Evolutionary conservation across 2,797 vertebrate genomes (phyloP).

Genomic region (Leptodactylus fallax): DNA sequence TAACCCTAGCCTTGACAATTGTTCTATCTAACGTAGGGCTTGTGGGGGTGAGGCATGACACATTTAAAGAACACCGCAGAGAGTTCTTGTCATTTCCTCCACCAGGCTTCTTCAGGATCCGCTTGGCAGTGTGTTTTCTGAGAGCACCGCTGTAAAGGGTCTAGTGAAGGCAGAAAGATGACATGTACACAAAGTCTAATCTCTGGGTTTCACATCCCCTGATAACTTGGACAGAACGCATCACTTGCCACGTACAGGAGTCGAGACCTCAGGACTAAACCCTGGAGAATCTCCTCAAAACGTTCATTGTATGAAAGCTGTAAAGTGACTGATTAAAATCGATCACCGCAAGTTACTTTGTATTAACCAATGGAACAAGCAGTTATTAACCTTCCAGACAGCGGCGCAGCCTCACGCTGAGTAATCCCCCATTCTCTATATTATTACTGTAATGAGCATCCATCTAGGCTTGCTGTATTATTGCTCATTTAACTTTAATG

Average conservation of each 20-base stretch:
- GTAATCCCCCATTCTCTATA: background rate
- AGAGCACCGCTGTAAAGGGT: background rate
- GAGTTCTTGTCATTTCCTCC: too few species aligned
- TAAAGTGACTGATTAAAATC: conserved; percentile 1
- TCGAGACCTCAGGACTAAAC: background rate
- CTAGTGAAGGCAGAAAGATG: background rate
- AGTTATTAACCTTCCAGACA: conserved; percentile 6
- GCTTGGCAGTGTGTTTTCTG: too few species aligned
- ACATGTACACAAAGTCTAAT: background rate
- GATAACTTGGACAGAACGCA: too few species aligned
- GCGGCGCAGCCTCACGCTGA: background rate
- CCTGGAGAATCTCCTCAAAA: background rate
- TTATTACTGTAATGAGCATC: conserved; percentile 18
- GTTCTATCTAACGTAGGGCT: too few species aligned
- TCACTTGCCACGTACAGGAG: background rate
- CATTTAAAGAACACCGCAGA: too few species aligned
- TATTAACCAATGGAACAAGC: background rate
- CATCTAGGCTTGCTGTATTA: background rate
- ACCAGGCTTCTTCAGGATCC: too few species aligned
- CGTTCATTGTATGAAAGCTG: background rate
- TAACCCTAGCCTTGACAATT: too few species aligned
- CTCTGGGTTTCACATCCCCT: background rate
- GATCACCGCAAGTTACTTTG: background rate
- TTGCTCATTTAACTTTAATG: conserved; percentile 31
- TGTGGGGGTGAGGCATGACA: too few species aligned